A percentile compares a stretch with the other conserved stretches of the same genome.
Evolutionary conservation across 2,113 vertebrate species (phyloP).

Genomic region (Callionymus lyra): DNA sequence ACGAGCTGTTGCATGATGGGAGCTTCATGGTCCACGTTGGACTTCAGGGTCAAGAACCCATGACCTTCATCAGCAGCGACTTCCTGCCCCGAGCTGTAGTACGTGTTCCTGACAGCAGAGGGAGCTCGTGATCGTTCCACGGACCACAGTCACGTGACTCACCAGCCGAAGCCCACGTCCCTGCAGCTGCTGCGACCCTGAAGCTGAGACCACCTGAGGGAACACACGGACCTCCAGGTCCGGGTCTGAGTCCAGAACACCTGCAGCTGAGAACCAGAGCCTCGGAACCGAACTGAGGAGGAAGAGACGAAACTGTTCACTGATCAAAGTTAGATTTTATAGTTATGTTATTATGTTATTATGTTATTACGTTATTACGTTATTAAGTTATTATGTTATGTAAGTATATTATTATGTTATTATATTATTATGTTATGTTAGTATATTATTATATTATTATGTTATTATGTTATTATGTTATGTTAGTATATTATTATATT

Average conservation of each 20-base stretch:
- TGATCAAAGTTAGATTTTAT: too few species aligned
- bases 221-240: conserved; percentile 44
- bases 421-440: too few species aligned
- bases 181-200: conserved; percentile 34
- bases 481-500: too few species aligned
- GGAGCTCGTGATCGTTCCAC: too few species aligned
- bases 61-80: conserved; percentile 1
- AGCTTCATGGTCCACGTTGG: conserved; percentile 11
- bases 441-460: too few species aligned
- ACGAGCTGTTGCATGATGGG: conserved; percentile 33
- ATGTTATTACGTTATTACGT: too few species aligned
- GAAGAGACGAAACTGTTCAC: conserved; percentile 4
- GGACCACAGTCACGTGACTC: neutral
- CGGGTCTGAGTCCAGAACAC: conserved; percentile 26
- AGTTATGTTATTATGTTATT: too few species aligned
- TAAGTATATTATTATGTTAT: too few species aligned
- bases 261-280: conserved; percentile 51
- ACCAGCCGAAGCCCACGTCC: conserved; percentile 45
- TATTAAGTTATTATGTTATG: too few species aligned
- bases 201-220: conserved; percentile 32
- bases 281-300: conserved; percentile 41
- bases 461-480: too few species aligned
- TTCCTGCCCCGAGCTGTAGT: conserved; percentile 28
- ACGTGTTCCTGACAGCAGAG: conserved; percentile 30
- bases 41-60: conserved; percentile 27